phyloP scores from a whole-genome alignment of 35 echinoderm and acorn worm species.

The Apostichopus californicus region DNA sequence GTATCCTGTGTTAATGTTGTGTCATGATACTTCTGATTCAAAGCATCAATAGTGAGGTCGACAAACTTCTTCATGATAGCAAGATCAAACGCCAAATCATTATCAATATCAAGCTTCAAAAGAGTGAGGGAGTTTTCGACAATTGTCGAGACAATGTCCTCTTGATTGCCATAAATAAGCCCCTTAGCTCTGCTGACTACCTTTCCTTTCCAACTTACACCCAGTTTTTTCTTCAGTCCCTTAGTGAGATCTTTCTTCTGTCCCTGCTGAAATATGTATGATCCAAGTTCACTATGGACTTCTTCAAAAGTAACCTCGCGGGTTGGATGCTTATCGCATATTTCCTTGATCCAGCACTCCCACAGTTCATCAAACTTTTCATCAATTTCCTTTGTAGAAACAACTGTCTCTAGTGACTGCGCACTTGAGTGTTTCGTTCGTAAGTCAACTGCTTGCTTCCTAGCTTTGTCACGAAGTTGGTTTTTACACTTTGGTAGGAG shows the following conservation, averaged over 20 bases:
- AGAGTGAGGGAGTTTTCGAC: not conserved
- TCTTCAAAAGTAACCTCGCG: not conserved
- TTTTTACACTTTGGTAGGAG: constrained; percentile 29
- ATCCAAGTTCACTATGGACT: not conserved
- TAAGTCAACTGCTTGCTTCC: not conserved
- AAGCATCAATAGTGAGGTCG: not conserved
- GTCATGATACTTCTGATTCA: not conserved
- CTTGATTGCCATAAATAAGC: not conserved
- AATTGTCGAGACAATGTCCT: not conserved
- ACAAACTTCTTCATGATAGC: constrained; percentile 15
- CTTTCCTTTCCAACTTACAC: not conserved
- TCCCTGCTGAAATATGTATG: not conserved
- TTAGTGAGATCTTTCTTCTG: not conserved
- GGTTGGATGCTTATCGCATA: constrained; percentile 1
- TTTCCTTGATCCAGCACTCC: constrained; percentile 16
- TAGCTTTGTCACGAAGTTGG: constrained; percentile 44
- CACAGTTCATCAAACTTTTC: not conserved
- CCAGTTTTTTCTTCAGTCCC: not conserved
- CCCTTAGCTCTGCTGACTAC: not conserved
- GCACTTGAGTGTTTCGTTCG: not conserved
- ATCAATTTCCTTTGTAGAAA: not conserved
- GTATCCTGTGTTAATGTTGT: not conserved
- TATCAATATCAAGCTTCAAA: not conserved
- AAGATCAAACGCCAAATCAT: constrained; percentile 40
- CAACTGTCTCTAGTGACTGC: not conserved